A percentile compares a stretch with the other conserved stretches of the same genome.
Evolutionary conservation across 2,797 vertebrate species (phyloP).

Genomic region (Eulemur coronatus): DNA sequence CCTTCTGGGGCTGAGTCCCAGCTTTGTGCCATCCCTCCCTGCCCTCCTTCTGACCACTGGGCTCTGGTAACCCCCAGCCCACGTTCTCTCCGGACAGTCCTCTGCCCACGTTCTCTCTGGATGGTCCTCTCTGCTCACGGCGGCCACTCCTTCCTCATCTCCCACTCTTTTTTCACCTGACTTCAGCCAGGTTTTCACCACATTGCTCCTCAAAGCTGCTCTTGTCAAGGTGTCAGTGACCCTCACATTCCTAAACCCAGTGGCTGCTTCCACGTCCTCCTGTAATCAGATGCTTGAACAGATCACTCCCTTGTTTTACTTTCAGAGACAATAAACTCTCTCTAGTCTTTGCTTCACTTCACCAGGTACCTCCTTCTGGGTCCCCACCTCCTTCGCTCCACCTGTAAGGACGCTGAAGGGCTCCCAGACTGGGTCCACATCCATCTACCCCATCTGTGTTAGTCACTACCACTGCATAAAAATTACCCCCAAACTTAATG

Average conservation of each 20-base stretch:
- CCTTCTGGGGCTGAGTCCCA: neutral
- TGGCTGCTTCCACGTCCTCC: accelerated
- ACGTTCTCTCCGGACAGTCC: neutral
- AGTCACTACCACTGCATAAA: neutral
- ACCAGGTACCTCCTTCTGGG: neutral
- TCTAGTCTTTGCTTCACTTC: neutral
- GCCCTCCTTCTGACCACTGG: neutral
- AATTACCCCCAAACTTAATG: neutral
- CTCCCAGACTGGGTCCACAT: too few species aligned
- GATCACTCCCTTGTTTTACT: neutral
- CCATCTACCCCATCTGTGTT: too few species aligned
- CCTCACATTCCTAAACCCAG: too few species aligned
- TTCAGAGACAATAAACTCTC: neutral
- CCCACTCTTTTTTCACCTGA: neutral
- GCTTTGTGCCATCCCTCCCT: neutral
- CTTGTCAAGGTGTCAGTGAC: neutral
- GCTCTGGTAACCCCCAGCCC: neutral
- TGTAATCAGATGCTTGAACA: neutral
- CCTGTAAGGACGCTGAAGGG: neutral
- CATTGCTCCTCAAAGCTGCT: neutral
- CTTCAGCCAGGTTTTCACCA: neutral
- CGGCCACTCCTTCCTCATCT: neutral
- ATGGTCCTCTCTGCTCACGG: accelerated
- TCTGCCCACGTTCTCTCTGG: neutral
- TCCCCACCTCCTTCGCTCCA: too few species aligned